A percentile compares a stretch with the other conserved stretches of the same genome.
phyloP scores from a whole-genome alignment of 2,797 vertebrate genomes.

The Pelobates cultripes region DNA sequence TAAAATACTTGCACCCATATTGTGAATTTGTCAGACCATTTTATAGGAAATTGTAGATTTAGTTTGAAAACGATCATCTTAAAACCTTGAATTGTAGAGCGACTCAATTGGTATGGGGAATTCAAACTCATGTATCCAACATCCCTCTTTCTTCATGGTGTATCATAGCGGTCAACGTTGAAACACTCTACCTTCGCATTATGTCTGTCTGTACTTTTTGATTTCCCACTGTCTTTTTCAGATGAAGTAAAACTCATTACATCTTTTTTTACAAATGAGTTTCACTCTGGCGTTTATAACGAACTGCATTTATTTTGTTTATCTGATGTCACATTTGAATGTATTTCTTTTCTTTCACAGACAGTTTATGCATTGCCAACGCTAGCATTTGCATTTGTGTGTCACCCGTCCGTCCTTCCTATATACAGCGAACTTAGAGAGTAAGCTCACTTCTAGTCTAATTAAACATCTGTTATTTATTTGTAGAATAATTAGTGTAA shows the following conservation, averaged over 20 bases:
- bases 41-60: no score
- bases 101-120: no score
- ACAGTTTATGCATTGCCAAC: constrained; percentile 93
- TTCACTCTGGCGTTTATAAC: constrained; percentile 1
- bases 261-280: constrained; percentile 12
- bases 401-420: constrained; percentile 93
- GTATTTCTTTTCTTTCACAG: constrained; percentile 72
- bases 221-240: no score
- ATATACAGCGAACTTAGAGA: constrained; percentile 93
- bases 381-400: constrained; percentile 93
- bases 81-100: no score
- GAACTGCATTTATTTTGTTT: neutral
- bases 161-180: neutral
- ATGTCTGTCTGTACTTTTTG: neutral
- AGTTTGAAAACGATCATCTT: no score
- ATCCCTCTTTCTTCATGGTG: neutral
- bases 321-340: neutral
- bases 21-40: no score
- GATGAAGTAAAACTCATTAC: neutral
- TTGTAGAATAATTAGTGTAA: no score
- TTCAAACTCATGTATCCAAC: neutral
- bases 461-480: neutral
- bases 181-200: neutral
- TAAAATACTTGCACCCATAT: no score
- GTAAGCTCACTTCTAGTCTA: constrained; percentile 66